Evolutionary conservation across 2,888 invertebrate genomes (phyloP).

Genomic region (Trimorus sp.): DNA sequence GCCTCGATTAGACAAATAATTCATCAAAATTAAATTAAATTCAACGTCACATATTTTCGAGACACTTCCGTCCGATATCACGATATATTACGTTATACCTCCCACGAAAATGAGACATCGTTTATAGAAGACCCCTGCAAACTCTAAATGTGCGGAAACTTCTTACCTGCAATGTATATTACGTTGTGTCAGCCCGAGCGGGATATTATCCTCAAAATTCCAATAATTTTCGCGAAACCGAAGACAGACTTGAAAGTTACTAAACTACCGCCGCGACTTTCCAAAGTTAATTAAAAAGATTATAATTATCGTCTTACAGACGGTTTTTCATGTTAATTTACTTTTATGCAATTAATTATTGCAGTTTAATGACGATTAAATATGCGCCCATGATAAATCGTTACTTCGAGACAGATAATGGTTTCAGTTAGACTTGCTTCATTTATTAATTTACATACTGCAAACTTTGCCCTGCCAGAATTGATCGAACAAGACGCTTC

Average conservation of each 20-base stretch:
- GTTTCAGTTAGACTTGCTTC: no score
- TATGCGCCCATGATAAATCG: slow-evolving; percentile 1
- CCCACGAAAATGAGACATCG: slow-evolving; percentile 40
- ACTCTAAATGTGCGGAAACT: slow-evolving; percentile 49
- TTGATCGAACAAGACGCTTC: no score
- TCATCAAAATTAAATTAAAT: slow-evolving; percentile 42
- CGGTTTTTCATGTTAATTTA: slow-evolving; percentile 21
- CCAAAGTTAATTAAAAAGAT: slow-evolving; percentile 45
- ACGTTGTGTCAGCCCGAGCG: slow-evolving; percentile 47
- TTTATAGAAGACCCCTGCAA: slow-evolving; percentile 44
- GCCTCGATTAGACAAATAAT: slow-evolving; percentile 26
- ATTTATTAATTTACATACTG: no score
- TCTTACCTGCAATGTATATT: slow-evolving; percentile 57
- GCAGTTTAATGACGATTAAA: slow-evolving; percentile 9
- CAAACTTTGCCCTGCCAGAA: no score
- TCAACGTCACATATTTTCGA: slow-evolving; percentile 36
- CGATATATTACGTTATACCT: not conserved
- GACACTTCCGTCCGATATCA: slow-evolving; percentile 33
- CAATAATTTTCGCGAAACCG: slow-evolving; percentile 49
- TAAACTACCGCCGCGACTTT: slow-evolving; percentile 43
- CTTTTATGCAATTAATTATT: slow-evolving; percentile 13
- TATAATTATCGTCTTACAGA: slow-evolving; percentile 30
- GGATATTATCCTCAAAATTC: slow-evolving; percentile 54
- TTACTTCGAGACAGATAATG: not conserved
- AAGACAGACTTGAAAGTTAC: slow-evolving; percentile 48